Evolutionary conservation across 2,888 invertebrate species (phyloP).

Genomic region (Acrobasis suavella): DNA sequence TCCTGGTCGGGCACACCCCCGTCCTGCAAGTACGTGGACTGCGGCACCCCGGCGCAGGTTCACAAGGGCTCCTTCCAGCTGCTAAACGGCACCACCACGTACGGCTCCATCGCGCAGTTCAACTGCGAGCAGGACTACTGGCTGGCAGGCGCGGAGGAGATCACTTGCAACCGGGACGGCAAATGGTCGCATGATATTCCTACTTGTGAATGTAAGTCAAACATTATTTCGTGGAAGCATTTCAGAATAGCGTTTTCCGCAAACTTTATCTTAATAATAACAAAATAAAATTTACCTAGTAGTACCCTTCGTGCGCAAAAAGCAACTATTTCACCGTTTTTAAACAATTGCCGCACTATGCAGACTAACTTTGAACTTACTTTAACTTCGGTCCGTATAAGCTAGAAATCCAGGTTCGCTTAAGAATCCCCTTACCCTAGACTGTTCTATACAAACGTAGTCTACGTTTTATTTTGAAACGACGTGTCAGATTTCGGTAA

Average conservation of each 20-base stretch:
- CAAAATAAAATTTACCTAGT: too few species aligned
- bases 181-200: conserved; percentile 94
- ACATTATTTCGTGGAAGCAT: background rate
- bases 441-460: too few species aligned
- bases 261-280: background rate
- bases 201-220: conserved; percentile 89
- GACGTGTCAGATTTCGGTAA: too few species aligned
- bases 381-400: too few species aligned
- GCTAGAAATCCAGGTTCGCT: too few species aligned
- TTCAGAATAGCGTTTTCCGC: background rate
- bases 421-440: too few species aligned
- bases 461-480: too few species aligned
- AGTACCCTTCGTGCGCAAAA: too few species aligned
- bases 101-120: conserved; percentile 90
- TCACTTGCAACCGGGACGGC: conserved; percentile 91
- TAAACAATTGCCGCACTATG: too few species aligned
- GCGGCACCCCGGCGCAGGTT: conserved; percentile 90
- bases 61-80: conserved; percentile 88
- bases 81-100: conserved; percentile 91
- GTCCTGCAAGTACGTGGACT: conserved; percentile 92
- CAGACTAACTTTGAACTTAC: too few species aligned
- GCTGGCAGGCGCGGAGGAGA: conserved; percentile 87
- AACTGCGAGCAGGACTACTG: conserved; percentile 92
- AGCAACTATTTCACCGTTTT: too few species aligned
- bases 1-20: conserved; percentile 91